Evolutionary conservation across 2,888 invertebrate genomes (phyloP), one percentile per base, ranked within the genome.

Genomic region (Ecliptopera silaceata): DNA sequence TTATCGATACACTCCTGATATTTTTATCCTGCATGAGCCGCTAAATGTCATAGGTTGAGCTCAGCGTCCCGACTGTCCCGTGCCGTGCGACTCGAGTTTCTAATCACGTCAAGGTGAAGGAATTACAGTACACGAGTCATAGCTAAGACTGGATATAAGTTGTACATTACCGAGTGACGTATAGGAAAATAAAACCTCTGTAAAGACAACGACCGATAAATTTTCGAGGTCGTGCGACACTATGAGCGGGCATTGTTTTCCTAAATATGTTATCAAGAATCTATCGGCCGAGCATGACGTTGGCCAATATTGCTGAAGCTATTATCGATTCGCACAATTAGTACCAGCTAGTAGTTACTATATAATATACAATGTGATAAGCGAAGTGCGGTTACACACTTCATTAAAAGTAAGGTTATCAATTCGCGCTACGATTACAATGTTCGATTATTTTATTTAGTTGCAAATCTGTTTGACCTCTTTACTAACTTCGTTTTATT

Each of bases 121-220:
- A 45, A 34, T 41, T 32, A 56, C 32, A 18, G 13, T 26, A 36
- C n/a, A 36, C 36, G 13, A 41, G 12, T n/a, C 8, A 11, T 45
- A 50, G 38, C 18, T 20, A 10, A 38, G 13, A 11, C 18, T 39
- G 26, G 32, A 31, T 38, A 17, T 44, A 26, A 47, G 42, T 50
- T 59, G 43, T 47, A 22, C n/a, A 20, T 45, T 53, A 44, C 20
- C 39, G 31, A 36, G 56, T 47, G 55, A 17, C 39, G 32, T 46
- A 44, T 46, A 44, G 29, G 54, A 38, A 47, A 45, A 51, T 65
- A 80, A 82, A 83, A 71, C 73, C 79, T 86, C 79, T 79, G 74
- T 71, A 75, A 81, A 74, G 82, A 78, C 85, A 82, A 83, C 77
- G 86, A 82, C 86, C 86, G 87, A 87, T 87, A 81, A 78, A 70